These are phyloP conservation scores for Empidonax alnorum DNA, from an alignment of 2,113 vertebrate genomes.

Conservation along the genomic window DNA sequence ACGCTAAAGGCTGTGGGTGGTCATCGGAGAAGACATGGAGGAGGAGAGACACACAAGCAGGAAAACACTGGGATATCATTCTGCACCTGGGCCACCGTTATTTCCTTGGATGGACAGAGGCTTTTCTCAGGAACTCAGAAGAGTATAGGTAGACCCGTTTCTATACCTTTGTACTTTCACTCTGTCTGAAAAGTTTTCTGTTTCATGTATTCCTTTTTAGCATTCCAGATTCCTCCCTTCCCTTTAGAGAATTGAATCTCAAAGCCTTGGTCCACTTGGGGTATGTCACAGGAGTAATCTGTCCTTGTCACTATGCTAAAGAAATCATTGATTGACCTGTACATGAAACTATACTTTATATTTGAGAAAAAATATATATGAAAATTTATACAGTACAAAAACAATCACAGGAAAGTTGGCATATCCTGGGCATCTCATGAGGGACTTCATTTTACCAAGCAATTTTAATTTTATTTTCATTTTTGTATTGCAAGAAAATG, in stretches of 20 bases:
- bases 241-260: not conserved
- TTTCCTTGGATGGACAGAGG: not conserved
- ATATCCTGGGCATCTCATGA: slow-evolving; percentile 20
- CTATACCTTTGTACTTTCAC: not conserved
- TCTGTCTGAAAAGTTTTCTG: not conserved
- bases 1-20: not conserved
- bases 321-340: not conserved
- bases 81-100: not conserved
- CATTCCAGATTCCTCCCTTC: not conserved
- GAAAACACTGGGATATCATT: not conserved
- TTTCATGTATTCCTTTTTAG: not conserved
- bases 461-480: not conserved
- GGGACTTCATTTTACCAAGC: not conserved
- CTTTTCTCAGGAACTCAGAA: not conserved
- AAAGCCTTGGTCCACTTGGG: not conserved
- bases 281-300: not conserved
- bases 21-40: not conserved
- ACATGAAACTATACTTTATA: not conserved
- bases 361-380: not conserved
- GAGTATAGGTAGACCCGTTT: not conserved
- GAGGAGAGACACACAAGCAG: not conserved
- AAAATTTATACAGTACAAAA: slow-evolving; percentile 1
- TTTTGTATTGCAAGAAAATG: not conserved
- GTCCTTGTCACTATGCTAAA: not conserved
- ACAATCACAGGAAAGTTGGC: not conserved